Evolutionary conservation across 2,888 invertebrate species (phyloP).

Genomic region (Trissoscelio sp.): DNA sequence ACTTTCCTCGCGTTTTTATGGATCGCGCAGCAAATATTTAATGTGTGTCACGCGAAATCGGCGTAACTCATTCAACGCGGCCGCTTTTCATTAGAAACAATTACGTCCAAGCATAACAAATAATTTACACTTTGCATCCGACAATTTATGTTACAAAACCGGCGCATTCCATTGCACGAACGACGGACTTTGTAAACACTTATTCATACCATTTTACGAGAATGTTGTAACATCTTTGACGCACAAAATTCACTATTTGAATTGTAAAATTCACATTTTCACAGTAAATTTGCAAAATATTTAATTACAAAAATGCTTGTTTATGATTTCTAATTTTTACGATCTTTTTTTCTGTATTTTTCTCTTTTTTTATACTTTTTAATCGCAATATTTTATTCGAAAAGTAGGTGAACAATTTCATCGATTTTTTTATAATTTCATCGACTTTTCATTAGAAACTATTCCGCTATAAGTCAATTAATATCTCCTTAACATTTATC

Average conservation of each 20-base stretch:
- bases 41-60: slow-evolving; percentile 38
- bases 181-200: slow-evolving; percentile 20
- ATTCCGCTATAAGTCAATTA: slow-evolving; percentile 3
- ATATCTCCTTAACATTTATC: slow-evolving; percentile 8
- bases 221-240: background rate
- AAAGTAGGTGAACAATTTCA: too few relatives aligned
- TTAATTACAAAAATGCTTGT: too few relatives aligned
- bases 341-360: too few relatives aligned
- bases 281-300: too few relatives aligned
- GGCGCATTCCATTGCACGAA: slow-evolving; percentile 14
- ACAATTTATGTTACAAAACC: slow-evolving; percentile 23
- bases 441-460: slow-evolving; percentile 3
- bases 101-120: slow-evolving; percentile 36
- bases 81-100: slow-evolving; percentile 52
- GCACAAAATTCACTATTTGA: background rate
- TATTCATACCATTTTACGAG: background rate
- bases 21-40: slow-evolving; percentile 16
- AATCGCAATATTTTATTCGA: too few relatives aligned
- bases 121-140: slow-evolving; percentile 37
- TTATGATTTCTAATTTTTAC: too few relatives aligned
- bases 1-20: slow-evolving; percentile 45
- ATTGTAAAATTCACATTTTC: too few relatives aligned
- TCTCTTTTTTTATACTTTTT: too few relatives aligned
- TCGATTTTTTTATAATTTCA: slow-evolving; percentile 9
- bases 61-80: slow-evolving; percentile 21